Percentiles rank a stretch among this genome's conserved stretches.
These are phyloP conservation scores for Proctacanthus coquilletti DNA, from an alignment of 1,140 invertebrate species.

Conservation along the genomic window DNA sequence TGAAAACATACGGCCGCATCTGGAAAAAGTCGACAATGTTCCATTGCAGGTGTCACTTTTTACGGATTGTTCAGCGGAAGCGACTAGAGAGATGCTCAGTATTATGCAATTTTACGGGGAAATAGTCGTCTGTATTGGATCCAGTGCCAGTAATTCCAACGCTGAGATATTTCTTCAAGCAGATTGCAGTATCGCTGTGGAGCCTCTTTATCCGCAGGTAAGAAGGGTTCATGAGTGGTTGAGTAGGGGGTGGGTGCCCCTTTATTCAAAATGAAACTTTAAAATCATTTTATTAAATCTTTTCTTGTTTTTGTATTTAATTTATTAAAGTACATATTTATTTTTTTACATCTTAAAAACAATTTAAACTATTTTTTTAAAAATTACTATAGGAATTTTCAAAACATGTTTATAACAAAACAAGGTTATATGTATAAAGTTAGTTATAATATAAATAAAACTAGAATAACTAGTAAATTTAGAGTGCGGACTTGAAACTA, in stretches of 20 bases:
- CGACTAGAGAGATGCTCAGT: conserved; percentile 76
- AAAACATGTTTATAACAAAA: no score
- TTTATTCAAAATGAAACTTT: no score
- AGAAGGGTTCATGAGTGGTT: no score
- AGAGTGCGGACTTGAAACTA: no score
- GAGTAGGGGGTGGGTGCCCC: no score
- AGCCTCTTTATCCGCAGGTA: conserved; percentile 76
- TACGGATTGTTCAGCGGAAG: conserved; percentile 84
- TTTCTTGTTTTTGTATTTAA: neutral
- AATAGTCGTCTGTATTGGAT: conserved; percentile 72
- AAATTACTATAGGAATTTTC: no score
- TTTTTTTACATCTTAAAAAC: no score
- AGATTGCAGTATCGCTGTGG: conserved; percentile 76
- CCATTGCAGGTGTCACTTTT: conserved; percentile 90
- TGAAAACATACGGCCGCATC: conserved; percentile 89
- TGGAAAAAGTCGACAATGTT: conserved; percentile 92
- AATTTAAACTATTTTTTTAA: no score
- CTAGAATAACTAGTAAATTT: no score
- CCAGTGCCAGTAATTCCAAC: conserved; percentile 77
- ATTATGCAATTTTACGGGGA: conserved; percentile 96
- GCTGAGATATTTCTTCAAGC: conserved; percentile 86
- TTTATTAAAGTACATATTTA: neutral
- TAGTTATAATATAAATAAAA: no score
- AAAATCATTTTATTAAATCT: neutral
- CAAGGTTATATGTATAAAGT: no score